Evolutionary conservation across 2,113 vertebrate genomes (phyloP).

Genomic region (Orthonyx spaldingii): DNA sequence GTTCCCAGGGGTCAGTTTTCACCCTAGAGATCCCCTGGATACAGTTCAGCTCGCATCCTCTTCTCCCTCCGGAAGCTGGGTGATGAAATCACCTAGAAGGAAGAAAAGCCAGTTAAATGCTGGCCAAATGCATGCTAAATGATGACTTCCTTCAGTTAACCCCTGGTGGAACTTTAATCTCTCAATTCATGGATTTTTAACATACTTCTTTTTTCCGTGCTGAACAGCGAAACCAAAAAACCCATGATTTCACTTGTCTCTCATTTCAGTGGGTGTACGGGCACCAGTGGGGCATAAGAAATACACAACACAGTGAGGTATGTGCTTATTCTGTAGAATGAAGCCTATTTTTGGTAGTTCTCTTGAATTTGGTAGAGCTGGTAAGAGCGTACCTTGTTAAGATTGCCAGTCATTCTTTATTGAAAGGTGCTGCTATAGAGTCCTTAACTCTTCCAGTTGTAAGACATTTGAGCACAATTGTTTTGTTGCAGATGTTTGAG

Average conservation of each 20-base stretch:
- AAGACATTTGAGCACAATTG: background rate
- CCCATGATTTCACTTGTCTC: slow-evolving; percentile 11
- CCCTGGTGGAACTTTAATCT: background rate
- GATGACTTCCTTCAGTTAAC: background rate
- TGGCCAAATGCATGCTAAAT: no score
- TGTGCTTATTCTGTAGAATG: background rate
- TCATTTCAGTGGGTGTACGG: slow-evolving; percentile 36
- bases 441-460: background rate
- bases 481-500: background rate
- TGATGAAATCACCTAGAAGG: background rate
- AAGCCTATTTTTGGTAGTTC: background rate
- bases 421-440: background rate
- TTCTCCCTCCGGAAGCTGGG: background rate
- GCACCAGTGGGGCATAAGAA: slow-evolving; percentile 36
- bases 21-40: background rate
- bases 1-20: background rate
- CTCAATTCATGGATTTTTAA: background rate
- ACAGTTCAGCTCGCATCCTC: background rate
- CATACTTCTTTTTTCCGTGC: background rate
- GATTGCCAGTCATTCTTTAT: background rate
- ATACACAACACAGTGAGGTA: background rate
- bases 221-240: background rate
- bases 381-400: background rate
- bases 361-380: background rate
- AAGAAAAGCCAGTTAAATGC: background rate